A percentile compares a stretch with the other conserved stretches of the same genome.
Evolutionary conservation across 2,888 invertebrate genomes (phyloP).

Genomic region (Pristionchus arcanus): DNA sequence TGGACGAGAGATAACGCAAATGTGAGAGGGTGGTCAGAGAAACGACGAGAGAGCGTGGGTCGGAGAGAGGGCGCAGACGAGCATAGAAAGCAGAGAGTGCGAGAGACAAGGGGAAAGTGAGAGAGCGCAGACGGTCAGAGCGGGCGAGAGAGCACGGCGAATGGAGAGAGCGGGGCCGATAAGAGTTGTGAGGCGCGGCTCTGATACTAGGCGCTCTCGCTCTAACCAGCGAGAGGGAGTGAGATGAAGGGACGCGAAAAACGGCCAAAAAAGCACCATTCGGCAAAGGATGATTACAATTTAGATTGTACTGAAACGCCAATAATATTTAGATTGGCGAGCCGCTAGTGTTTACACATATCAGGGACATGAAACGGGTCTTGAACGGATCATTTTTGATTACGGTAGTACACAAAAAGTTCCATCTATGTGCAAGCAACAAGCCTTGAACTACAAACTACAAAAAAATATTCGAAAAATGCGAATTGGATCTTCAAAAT

Average conservation of each 20-base stretch:
- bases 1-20: background rate
- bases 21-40: background rate
- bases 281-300: too few relatives aligned
- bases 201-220: conserved; percentile 5
- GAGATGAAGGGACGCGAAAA: background rate
- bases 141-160: background rate
- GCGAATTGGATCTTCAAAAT: too few relatives aligned
- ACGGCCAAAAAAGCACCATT: background rate
- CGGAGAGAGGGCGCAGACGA: background rate
- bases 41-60: background rate
- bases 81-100: background rate
- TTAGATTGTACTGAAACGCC: too few relatives aligned
- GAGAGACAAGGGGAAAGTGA: background rate
- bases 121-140: background rate
- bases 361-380: too few relatives aligned
- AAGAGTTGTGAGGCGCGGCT: background rate
- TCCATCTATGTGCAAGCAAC: too few relatives aligned
- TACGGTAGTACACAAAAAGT: too few relatives aligned
- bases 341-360: too few relatives aligned
- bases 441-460: too few relatives aligned
- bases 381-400: too few relatives aligned
- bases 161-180: conserved; percentile 1
- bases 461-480: too few relatives aligned
- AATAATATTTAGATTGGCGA: too few relatives aligned
- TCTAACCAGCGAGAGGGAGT: background rate